Evolutionary conservation across 2,888 invertebrate genomes (phyloP), one percentile per base, ranked within the genome.

Genomic region (Schrankia costaestrigalis): DNA sequence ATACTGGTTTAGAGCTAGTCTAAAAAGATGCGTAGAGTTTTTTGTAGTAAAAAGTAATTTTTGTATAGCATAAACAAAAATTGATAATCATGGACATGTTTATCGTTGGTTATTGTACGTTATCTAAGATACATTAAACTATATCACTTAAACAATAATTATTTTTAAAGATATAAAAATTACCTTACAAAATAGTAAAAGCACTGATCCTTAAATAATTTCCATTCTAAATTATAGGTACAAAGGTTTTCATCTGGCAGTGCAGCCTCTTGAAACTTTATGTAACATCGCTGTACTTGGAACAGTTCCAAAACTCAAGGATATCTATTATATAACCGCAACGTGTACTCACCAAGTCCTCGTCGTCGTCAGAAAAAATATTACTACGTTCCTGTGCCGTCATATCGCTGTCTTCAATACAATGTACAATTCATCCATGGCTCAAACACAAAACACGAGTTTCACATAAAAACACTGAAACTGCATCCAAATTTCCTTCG

Each of bases 351-450:
- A 86, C 86, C 84, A 87, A 61, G 42, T 87, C 86, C 67, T 87
- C 86, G 52, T 85, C 84, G 46, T 84, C 82, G 50, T 86, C 86
- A 14, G 81, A 54, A 57, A 86, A 84, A 61, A 86, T 83, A 40
- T 85, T 86, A 30, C 72, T 77, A 56, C 80, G 65, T 31, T 86
- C 85, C 67, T 78, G 79, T 45, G 76, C 66, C 68, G 85, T 83
- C 86, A 87, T 87, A 58, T 68, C 72, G 68, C 52, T 63, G 53
- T 54, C 47, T 65, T 65, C 35, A 68, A 69, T 67, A 68, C 67
- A 56, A 63, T 55, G 57, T 50, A 54, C 56, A 57, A 66, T 68
- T 62, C 66, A 78, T 64, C 73, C 86, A 86, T 86, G 75, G 59
- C 61, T 82, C 74, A 83, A 74, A 61, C 58, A 61, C 72, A 76